Evolutionary conservation across 2,797 vertebrate genomes (phyloP).

Genomic region (Myiotriccus ornatus): DNA sequence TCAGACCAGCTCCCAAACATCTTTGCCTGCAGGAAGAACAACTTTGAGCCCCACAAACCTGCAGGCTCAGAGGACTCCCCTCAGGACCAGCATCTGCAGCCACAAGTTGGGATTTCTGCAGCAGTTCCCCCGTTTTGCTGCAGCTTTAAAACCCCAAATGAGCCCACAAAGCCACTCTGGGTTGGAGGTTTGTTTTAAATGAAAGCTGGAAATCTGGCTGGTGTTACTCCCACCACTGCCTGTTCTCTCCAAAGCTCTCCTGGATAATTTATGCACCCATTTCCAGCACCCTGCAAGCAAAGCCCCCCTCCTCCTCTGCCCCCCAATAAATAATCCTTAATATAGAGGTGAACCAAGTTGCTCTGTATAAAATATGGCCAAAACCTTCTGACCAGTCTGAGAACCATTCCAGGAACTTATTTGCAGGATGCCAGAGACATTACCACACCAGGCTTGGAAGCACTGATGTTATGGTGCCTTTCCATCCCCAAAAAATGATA

Average conservation of each 20-base stretch:
- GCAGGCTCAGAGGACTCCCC: accelerated
- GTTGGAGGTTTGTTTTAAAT: not conserved
- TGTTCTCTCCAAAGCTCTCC: not conserved
- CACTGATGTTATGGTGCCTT: not conserved
- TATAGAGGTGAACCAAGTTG: not conserved
- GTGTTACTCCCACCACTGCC: accelerated
- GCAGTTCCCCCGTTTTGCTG: not conserved
- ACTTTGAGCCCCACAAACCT: not conserved
- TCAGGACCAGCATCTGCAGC: not conserved
- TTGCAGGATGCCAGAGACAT: not conserved
- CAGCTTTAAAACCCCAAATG: not conserved
- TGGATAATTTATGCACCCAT: not conserved
- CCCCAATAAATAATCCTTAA: not conserved
- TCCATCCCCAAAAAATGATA: not conserved
- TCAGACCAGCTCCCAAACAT: accelerated
- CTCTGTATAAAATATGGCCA: not conserved
- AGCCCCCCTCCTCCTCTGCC: not conserved
- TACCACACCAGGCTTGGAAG: not conserved
- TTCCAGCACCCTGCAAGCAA: not conserved
- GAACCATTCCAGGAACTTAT: not conserved
- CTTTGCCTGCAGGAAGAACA: not conserved
- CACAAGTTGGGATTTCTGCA: not conserved
- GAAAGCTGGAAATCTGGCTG: not conserved
- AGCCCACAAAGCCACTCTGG: not conserved
- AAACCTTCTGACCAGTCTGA: not conserved